Evolutionary conservation across 2,888 invertebrate genomes (phyloP).

Genomic region (Thymelicus lineola): DNA sequence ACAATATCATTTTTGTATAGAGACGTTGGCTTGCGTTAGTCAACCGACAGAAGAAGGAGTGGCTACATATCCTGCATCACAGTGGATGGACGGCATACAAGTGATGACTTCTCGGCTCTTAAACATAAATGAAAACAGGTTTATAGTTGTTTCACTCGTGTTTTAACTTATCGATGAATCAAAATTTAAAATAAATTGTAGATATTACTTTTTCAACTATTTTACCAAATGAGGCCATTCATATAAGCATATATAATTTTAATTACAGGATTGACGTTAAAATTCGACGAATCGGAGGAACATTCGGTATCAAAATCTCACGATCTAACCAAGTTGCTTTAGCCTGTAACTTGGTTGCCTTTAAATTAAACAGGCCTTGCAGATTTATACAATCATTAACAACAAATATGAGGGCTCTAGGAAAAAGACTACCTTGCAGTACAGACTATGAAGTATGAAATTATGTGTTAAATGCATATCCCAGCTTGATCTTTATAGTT

Average conservation of each 20-base stretch:
- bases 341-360: slow-evolving; percentile 87
- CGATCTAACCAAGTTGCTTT: slow-evolving; percentile 81
- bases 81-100: slow-evolving; percentile 83
- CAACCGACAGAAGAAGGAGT: slow-evolving; percentile 87
- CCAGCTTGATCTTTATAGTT: no score
- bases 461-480: neutral
- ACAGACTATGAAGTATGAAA: slow-evolving; percentile 70
- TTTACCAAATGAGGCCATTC: no score
- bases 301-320: slow-evolving; percentile 90
- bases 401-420: slow-evolving; percentile 85
- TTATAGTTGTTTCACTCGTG: slow-evolving; percentile 33
- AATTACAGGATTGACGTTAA: slow-evolving; percentile 45
- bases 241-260: neutral
- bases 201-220: no score
- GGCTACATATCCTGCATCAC: slow-evolving; percentile 84
- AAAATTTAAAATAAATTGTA: no score
- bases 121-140: slow-evolving; percentile 82
- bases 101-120: slow-evolving; percentile 76
- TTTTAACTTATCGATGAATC: no score
- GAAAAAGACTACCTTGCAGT: slow-evolving; percentile 78
- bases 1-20: slow-evolving; percentile 89
- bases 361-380: slow-evolving; percentile 85
- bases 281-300: slow-evolving; percentile 90
- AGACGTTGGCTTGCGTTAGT: slow-evolving; percentile 85
- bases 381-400: slow-evolving; percentile 86